Percentiles rank a stretch among this genome's conserved stretches.
These are phyloP conservation scores for Lacanobia oleracea DNA, from an alignment of 2,888 invertebrate species.

Conservation along the genomic window DNA sequence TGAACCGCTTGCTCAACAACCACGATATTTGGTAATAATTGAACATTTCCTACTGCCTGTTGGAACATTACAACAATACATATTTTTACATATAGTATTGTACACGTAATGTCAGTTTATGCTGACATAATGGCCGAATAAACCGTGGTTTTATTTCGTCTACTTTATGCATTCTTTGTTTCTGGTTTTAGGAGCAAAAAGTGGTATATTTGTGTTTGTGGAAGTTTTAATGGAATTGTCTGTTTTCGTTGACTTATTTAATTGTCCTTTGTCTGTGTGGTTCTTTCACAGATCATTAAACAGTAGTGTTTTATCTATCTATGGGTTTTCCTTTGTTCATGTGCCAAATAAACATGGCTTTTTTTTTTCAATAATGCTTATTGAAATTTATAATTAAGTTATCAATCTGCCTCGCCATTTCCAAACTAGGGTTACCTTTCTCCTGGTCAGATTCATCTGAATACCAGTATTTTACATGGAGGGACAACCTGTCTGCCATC, in stretches of 20 bases:
- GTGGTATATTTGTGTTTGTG: not conserved
- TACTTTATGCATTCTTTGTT: conserved; percentile 17
- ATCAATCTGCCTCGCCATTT: not conserved
- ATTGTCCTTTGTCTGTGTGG: too few relatives aligned
- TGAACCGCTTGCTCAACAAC: conserved; percentile 69
- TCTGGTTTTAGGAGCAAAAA: conserved; percentile 17
- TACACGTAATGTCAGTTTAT: conserved; percentile 44
- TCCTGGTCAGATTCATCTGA: not conserved
- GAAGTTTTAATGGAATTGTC: not conserved
- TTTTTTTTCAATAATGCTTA: too few relatives aligned
- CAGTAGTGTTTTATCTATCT: too few relatives aligned
- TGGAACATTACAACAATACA: conserved; percentile 56
- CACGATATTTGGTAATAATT: conserved; percentile 76
- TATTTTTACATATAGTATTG: conserved; percentile 44
- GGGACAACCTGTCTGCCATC: too few relatives aligned
- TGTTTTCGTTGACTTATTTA: too few relatives aligned
- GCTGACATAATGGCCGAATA: conserved; percentile 60
- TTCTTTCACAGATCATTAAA: too few relatives aligned
- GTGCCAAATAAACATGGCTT: too few relatives aligned
- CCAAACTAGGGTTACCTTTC: not conserved
- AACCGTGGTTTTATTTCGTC: conserved; percentile 41
- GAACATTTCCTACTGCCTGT: conserved; percentile 70
- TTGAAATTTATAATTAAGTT: not conserved
- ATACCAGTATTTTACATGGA: too few relatives aligned
- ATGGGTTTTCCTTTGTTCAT: too few relatives aligned